Evolutionary conservation across 2,888 invertebrate species (phyloP), one percentile per base, ranked within the genome.

Genomic region (Ectemnius continuus): DNA sequence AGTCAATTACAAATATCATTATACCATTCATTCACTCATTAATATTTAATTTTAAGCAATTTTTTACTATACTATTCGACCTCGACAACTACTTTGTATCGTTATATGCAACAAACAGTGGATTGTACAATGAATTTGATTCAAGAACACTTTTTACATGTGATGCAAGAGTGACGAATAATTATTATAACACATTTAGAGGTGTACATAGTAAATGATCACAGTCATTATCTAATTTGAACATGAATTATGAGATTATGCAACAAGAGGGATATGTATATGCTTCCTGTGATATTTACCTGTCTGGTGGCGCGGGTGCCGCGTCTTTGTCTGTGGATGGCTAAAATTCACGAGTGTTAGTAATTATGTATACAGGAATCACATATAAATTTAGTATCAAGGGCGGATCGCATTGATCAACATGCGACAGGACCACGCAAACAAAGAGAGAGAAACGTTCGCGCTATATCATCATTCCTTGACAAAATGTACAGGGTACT

Each of bases 251-350:
- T 16, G 61, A 47, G 52, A 69, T 79, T 76, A 73, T 73, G 67
- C 70, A 36, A 36, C 36, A 36, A 36, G 36, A 6, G 8, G 36
- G 36, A 36, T 11, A 36, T 6, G 11, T 36, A 36, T 36, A 36
- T 36, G 36, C 11, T 36, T 6, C 8, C 8, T 6, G 11, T 4
- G 4, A 36, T 36, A 36, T 36, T 85, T 81, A 90, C 89, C 87
- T 88, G 75, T 88, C 89, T 57, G 85, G 80, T 70, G 83, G 79
- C 62, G 70, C 84, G 62, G 84, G 78, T 59, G 78, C 78, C 52
- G 85, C 85, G 70, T 90, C 90, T 79, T 90, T 91, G 67, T 91
- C 91, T 61, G 87, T 85, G 26, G 91, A 91, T 61, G 88, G 87
- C 91, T 91, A 81, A 63, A 87, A 87, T 63, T 72, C 72, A 81